Base-by-base conservation (phyloP, 2,797 vertebrate genomes). In the Hozukius guyotensis region DNA sequence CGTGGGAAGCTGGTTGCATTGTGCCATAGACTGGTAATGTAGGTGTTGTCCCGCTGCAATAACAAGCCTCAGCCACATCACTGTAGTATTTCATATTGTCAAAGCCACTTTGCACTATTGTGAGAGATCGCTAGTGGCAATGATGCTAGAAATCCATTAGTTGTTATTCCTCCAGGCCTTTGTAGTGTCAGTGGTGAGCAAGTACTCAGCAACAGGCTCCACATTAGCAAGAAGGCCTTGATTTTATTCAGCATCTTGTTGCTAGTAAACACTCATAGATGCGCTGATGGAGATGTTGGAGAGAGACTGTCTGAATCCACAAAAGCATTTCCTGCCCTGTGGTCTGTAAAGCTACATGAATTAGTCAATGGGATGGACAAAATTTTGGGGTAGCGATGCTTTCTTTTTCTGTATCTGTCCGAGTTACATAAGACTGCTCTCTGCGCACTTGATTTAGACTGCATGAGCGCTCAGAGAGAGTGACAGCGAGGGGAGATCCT, bases 341-440 rank as follows among this genome's bases (percentile, higher is more conserved):
- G 77, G 60, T 75, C 55, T 73, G 56, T 52, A 36, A 46, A 49
- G 76, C 61, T 31, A 60, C 84, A 79, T 32, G 59, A 83, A 87
- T 90, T 69, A 80, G 61, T 72, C 85, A 87, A 93, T 82, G 73
- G 65, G 66, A 80, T 29, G 74, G 85, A 81, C 80, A 79, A 68
- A 89, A 82, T 57, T 49, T 3, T 18, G 29, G 55, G 31, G 14
- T 49, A 71, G 63, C 38, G 12, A 84, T 56, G 57, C 80, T 80
- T 80, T 84, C 55, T 59, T 68, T 77, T 84, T 85, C 82, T 71
- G 59, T 79, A 56, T 81, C 81, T 74, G 72, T 66, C 49, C 6
- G 22, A 31, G 90, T 92, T 92, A 90, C 71, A 69, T 92, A 91
- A 92, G 80, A 36, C 29, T 29, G 42, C 62, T 82, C 60, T 80